phyloP scores from a whole-genome alignment of 2,888 invertebrate genomes.

The Sinelater perroti region DNA sequence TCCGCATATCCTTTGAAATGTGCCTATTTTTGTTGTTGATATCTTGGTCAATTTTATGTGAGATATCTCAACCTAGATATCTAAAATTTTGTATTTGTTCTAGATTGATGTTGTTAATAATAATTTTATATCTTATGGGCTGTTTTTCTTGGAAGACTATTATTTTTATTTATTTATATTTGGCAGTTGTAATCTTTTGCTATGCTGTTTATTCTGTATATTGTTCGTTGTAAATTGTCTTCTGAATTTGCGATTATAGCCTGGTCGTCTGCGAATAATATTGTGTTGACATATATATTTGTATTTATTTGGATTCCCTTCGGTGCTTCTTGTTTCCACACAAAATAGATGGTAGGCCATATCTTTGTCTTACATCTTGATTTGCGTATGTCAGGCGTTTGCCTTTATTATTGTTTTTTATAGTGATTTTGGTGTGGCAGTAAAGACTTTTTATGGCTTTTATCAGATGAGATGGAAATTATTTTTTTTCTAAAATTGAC shows the following conservation, averaged over 20 bases:
- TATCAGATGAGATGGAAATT: not conserved
- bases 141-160: not conserved
- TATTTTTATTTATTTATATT: conserved; percentile 3
- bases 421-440: not conserved
- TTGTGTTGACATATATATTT: not conserved
- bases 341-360: too few relatives aligned
- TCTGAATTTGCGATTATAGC: conserved; percentile 2
- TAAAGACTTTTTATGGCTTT: not conserved
- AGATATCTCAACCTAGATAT: not conserved
- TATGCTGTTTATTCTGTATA: conserved; percentile 5
- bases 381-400: not conserved
- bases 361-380: not conserved
- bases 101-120: not conserved
- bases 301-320: not conserved
- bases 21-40: not conserved
- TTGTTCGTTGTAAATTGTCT: conserved; percentile 1
- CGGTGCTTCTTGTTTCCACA: not conserved
- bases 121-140: not conserved
- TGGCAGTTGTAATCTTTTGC: not conserved
- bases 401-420: not conserved
- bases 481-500: not conserved
- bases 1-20: not conserved
- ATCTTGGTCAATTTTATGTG: not conserved
- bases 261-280: not conserved
- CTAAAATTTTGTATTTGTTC: not conserved